Percentiles rank a stretch among this genome's conserved stretches.
phyloP scores from a whole-genome alignment of 2,888 invertebrate species.

The Apotomis capreana region DNA sequence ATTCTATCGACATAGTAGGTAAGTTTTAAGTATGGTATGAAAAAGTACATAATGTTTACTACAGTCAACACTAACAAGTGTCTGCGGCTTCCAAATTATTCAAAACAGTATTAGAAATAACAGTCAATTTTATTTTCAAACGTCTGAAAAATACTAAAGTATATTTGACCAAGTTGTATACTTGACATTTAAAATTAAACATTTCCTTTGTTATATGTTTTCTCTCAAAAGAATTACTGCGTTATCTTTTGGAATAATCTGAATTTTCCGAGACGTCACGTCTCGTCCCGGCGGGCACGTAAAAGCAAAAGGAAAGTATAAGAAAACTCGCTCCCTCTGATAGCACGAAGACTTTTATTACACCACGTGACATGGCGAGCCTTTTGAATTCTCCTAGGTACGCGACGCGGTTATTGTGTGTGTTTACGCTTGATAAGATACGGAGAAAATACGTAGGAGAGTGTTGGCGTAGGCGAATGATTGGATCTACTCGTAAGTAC shows the following conservation, averaged over 20 bases:
- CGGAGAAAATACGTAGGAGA: slow-evolving; percentile 1
- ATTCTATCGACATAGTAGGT: too few species aligned
- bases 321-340: slow-evolving; percentile 70
- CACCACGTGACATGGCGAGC: slow-evolving; percentile 73
- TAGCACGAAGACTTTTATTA: slow-evolving; percentile 71
- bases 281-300: slow-evolving; percentile 65
- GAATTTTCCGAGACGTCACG: slow-evolving; percentile 57
- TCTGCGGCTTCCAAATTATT: too few species aligned
- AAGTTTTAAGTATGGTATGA: too few species aligned
- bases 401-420: slow-evolving; percentile 44
- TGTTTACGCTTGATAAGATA: slow-evolving; percentile 14
- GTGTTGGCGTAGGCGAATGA: not conserved
- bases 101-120: too few species aligned
- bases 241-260: slow-evolving; percentile 41
- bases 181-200: too few species aligned
- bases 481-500: not conserved
- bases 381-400: slow-evolving; percentile 64
- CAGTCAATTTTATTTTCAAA: too few species aligned
- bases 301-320: slow-evolving; percentile 71
- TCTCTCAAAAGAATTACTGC: too few species aligned
- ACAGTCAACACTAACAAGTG: too few species aligned
- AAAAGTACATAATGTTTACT: too few species aligned
- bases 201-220: too few species aligned
- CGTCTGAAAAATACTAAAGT: too few species aligned
- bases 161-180: too few species aligned